phyloP scores from a whole-genome alignment of 2,797 vertebrate species.

The Ceyx erithaca region DNA sequence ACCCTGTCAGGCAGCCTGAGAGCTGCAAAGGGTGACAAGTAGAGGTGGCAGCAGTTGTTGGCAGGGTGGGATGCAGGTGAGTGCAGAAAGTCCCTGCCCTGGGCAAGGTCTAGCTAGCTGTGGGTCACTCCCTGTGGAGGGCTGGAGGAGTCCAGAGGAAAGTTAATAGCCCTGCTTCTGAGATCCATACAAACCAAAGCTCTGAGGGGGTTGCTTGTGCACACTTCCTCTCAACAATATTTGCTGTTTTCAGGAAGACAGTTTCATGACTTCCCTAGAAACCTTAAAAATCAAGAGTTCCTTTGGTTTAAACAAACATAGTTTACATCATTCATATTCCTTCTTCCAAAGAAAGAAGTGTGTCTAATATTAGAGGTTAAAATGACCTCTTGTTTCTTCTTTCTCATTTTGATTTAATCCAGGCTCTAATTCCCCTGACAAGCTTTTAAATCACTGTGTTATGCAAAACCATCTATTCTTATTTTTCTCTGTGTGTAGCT shows the following conservation, averaged over 20 bases:
- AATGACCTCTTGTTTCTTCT: neutral
- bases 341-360: neutral
- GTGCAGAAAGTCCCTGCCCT: neutral
- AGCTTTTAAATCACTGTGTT: neutral
- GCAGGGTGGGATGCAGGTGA: neutral
- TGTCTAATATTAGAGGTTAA: neutral
- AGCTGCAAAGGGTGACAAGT: neutral
- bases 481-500: neutral
- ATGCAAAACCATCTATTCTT: neutral
- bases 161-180: neutral
- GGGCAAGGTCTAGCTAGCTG: neutral
- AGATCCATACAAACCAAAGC: neutral
- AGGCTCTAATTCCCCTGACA: neutral
- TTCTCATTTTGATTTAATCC: neutral
- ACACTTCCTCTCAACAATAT: neutral
- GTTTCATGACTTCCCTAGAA: neutral
- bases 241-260: neutral
- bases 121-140: neutral
- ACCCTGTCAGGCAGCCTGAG: neutral
- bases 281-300: neutral
- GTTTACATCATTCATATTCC: neutral
- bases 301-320: neutral
- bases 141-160: neutral
- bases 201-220: neutral
- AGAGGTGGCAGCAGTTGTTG: neutral